phyloP scores from a whole-genome alignment of 2,888 invertebrate genomes.

The Salticus scenicus region DNA sequence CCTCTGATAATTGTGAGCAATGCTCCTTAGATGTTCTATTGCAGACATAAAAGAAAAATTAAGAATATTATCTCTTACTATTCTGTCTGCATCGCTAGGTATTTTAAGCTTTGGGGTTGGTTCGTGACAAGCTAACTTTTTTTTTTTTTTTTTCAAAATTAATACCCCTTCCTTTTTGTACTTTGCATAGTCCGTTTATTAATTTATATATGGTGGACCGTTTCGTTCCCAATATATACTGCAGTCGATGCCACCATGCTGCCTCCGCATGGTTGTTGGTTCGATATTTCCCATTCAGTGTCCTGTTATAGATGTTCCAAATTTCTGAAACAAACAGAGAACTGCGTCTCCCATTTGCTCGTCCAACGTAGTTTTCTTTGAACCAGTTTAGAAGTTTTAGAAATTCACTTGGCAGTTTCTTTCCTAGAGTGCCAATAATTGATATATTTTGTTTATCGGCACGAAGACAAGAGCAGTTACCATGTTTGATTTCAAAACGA shows the following conservation, averaged over 20 bases:
- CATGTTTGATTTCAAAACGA: constrained; percentile 29
- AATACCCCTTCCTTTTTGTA: constrained; percentile 33
- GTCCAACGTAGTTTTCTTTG: constrained; percentile 45
- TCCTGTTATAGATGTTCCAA: constrained; percentile 33
- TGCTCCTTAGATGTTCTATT: background rate
- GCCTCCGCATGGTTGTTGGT: constrained; percentile 58
- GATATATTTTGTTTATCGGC: background rate
- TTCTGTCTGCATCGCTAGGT: background rate
- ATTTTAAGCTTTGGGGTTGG: constrained; percentile 10
- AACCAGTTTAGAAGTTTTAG: constrained; percentile 41
- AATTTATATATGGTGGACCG: constrained; percentile 37
- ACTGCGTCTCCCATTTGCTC: background rate
- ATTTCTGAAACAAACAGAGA: constrained; percentile 13
- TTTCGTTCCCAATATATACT: constrained; percentile 30
- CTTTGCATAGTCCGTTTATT: constrained; percentile 33
- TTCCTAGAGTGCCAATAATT: constrained; percentile 19
- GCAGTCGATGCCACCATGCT: constrained; percentile 30
- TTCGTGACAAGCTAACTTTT: background rate
- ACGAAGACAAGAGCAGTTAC: constrained; percentile 23
- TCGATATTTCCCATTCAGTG: constrained; percentile 18
- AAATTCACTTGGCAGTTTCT: constrained; percentile 7
- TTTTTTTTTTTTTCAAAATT: constrained; percentile 24
- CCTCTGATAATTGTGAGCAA: constrained; percentile 2
- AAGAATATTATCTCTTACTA: background rate
- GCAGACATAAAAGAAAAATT: background rate